Evolutionary conservation across 2,797 vertebrate genomes (phyloP), one percentile per base, ranked within the genome.

Genomic region (Anniella stebbinsi): DNA sequence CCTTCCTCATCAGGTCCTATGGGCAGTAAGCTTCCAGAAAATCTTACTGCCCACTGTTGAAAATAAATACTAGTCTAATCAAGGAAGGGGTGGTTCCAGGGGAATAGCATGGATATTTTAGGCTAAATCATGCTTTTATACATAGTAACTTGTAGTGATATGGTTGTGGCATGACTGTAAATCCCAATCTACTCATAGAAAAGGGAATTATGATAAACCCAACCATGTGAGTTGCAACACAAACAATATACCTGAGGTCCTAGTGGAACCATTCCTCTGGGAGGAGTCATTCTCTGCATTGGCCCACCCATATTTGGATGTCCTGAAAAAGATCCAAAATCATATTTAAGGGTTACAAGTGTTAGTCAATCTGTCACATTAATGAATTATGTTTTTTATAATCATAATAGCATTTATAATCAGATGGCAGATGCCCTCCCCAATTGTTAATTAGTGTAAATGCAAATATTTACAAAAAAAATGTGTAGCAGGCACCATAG

Each of bases 261-360:
- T 91, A 99, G 96, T 9, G 99, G 98, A 94, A 99, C 98, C 98
- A 99, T 99, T 95, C 99, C 99, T 97, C 99, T 98, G 36, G 99
- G 99, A 91, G 98, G 98, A 93, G 98, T 99, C 99, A 99, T 99
- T 96, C 99, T 98, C 96, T 99, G 99, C 98, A 99, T 99, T 6
- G 99, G 98, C 70, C 99, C 99, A 70, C 98, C 98, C 98, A 99
- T 99, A 94, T 98, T 99, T 95, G 98, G 98, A 98, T 99, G 99
- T 90, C 98, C 99, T 99, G 94, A 90, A 92, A 97, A 89, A 92
- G 77, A 94, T 15, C 33, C 21, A 17, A 45, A 18, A 76, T 67
- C 15, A 57, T 18, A 69, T 67, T 67, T 67, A 87, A 87, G 72
- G 28, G 3, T 17, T 70, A 73, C 38, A 72, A 38, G 12, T 45